These are phyloP conservation scores for Sciaenops ocellatus DNA, from an alignment of 2,797 vertebrate species.

Conservation along the genomic window DNA sequence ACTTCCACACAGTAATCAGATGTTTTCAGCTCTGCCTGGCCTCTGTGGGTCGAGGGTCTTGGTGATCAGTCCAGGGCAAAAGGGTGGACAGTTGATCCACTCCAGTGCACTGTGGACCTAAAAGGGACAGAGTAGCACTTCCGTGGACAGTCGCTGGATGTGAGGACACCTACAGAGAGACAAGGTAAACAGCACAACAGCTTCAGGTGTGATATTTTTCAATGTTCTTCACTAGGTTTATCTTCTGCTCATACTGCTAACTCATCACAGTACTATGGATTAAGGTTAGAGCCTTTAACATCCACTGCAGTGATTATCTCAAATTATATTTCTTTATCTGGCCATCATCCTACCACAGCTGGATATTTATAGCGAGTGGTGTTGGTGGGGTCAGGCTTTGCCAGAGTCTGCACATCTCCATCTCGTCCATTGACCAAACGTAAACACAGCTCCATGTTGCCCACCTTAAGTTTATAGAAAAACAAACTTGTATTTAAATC, in stretches of 20 bases:
- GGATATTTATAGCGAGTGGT: constrained; percentile 80
- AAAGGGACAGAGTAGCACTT: background rate
- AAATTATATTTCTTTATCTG: background rate
- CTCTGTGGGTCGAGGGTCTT: constrained; percentile 74
- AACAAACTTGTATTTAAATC: background rate
- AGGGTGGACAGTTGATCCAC: constrained; percentile 29
- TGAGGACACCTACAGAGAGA: constrained; percentile 62
- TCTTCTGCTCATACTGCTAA: background rate
- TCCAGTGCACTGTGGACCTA: background rate
- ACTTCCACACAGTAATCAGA: background rate
- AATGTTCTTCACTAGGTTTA: background rate
- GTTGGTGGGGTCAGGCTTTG: constrained; percentile 71
- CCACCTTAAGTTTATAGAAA: constrained; percentile 69
- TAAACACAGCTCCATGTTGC: constrained; percentile 84
- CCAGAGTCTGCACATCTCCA: constrained; percentile 75
- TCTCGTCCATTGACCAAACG: constrained; percentile 85
- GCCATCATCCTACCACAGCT: constrained; percentile 63
- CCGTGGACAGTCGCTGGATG: constrained; percentile 1
- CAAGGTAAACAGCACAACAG: too few species aligned
- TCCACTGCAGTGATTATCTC: background rate
- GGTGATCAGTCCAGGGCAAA: constrained; percentile 49
- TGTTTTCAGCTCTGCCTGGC: constrained; percentile 58
- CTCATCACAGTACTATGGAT: background rate
- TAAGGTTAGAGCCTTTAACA: background rate
- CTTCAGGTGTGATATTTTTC: background rate